A percentile compares a stretch with the other conserved stretches of the same genome.
These are phyloP conservation scores for Desmodus rotundus DNA, from an alignment of 2,113 vertebrate genomes.

Conservation along the genomic window DNA sequence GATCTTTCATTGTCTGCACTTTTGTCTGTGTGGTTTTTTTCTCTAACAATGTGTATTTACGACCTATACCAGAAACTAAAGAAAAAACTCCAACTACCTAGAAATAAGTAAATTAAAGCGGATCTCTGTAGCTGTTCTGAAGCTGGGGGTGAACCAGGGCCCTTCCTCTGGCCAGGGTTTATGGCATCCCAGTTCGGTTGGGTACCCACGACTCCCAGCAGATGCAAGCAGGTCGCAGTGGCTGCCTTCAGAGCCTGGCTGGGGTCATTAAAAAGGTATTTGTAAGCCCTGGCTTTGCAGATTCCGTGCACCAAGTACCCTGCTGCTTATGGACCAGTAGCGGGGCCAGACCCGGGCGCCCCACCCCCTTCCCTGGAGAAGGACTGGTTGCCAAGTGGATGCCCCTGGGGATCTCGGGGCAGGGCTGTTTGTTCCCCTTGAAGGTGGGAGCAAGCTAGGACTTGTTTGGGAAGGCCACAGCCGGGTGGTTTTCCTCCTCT, in stretches of 20 bases:
- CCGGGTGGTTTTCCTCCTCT: conserved; percentile 78
- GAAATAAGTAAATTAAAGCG: background rate
- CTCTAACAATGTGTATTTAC: background rate
- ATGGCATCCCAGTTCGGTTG: background rate
- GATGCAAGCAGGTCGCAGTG: fast-evolving
- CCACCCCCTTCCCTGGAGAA: conserved; percentile 4
- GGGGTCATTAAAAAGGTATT: conserved; percentile 4
- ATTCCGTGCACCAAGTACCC: background rate
- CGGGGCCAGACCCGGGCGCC: background rate
- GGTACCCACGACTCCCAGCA: background rate
- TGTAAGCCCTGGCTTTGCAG: conserved; percentile 31
- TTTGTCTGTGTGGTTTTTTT: background rate
- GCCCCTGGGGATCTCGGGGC: conserved; percentile 65
- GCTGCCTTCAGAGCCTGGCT: background rate
- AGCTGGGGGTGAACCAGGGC: background rate
- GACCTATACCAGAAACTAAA: background rate
- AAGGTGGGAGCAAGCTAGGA: conserved; percentile 78
- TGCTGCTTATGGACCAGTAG: background rate
- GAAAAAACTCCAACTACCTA: background rate
- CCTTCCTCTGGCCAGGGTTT: background rate
- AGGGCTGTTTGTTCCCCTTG: conserved; percentile 70
- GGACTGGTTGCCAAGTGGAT: conserved; percentile 44
- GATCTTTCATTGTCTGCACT: background rate
- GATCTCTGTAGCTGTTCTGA: background rate
- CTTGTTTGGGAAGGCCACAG: conserved; percentile 79